Evolutionary conservation across 2,113 vertebrate species (phyloP), one percentile per base, ranked within the genome.

Genomic region (Puma concolor): DNA sequence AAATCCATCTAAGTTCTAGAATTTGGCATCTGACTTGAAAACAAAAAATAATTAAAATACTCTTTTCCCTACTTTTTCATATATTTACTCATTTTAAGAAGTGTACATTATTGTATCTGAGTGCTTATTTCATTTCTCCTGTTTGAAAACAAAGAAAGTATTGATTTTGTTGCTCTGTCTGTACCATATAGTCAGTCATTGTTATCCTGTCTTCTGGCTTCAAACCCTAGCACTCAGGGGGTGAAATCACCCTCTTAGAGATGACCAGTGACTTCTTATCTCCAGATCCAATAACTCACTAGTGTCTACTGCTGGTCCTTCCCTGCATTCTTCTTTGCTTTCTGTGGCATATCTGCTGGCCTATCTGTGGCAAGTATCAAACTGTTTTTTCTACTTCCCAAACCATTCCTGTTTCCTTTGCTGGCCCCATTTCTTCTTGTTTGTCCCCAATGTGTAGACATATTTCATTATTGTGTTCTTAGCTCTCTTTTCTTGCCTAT

Each of bases 1-100:
- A 79, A 95, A 83, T 23, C 16, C 71, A 94, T 72, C 31, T 71
- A 57, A 87, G 10, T 86, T 97, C 41, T 92, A 92, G 48, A 95
- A 89, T 97, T 96, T 95, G n/a, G 31, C n/a, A 72, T 48, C 83
- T 83, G 50, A 97, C 89, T 95, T 97, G 21, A 89, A 96, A 98
- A 48, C n/a, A 88, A 85, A 79, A 96, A 94, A 52, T 69, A 90
- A 31, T 82, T 90, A 64, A 92, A 85, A 90, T 92, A 83, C 3
- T 83, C 12, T 23, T 79, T 96, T 63, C 21, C 25, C 19, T 57
- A 33, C 17, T 41, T 94, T 97, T 96, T 94, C 33, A 94, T 88
- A 27, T 76, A 94, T 74, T 95, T 96, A 44, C 10, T 84, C 52
- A 60, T 90, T 96, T 94, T 91, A 77, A 77, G 60, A 92, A 85